These are phyloP conservation scores for Copsychus sechellarum DNA, from an alignment of 2,113 vertebrate genomes.

Conservation along the genomic window DNA sequence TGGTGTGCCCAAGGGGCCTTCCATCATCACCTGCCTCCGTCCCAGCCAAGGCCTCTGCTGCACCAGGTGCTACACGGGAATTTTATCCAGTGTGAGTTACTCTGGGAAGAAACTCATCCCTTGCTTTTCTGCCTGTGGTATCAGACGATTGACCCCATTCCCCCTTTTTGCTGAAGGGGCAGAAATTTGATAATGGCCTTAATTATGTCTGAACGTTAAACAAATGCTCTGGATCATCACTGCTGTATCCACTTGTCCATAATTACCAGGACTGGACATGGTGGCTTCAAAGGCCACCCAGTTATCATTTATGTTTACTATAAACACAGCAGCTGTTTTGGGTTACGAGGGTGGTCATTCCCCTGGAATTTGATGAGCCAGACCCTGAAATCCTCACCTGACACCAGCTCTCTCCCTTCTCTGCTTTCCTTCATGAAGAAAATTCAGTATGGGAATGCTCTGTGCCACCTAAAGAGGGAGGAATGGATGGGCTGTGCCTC, in stretches of 20 bases:
- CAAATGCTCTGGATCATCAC: conserved; percentile 19
- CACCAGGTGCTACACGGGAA: conserved; percentile 60
- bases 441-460: not conserved
- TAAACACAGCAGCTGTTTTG: conserved; percentile 67
- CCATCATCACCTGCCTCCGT: conserved; percentile 43
- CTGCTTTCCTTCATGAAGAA: not conserved
- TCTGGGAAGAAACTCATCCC: not conserved
- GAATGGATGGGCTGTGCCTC: not conserved
- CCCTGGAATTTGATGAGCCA: conserved; percentile 32
- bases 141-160: not conserved
- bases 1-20: conserved; percentile 59
- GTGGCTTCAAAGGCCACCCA: conserved; percentile 70
- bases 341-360: conserved; percentile 50
- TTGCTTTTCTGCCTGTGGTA: conserved; percentile 1
- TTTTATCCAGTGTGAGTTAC: conserved; percentile 35
- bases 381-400: conserved; percentile 23
- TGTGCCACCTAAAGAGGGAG: not conserved
- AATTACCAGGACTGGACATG: conserved; percentile 49
- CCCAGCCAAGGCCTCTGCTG: rapidly evolving
- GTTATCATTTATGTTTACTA: conserved; percentile 64
- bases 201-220: conserved; percentile 53
- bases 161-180: conserved; percentile 41
- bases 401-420: not conserved
- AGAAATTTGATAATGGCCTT: conserved; percentile 64
- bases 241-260: conserved; percentile 37